Conservation (phyloP, 2,797 vertebrate species). For the Alfaro cultratus region DNA sequence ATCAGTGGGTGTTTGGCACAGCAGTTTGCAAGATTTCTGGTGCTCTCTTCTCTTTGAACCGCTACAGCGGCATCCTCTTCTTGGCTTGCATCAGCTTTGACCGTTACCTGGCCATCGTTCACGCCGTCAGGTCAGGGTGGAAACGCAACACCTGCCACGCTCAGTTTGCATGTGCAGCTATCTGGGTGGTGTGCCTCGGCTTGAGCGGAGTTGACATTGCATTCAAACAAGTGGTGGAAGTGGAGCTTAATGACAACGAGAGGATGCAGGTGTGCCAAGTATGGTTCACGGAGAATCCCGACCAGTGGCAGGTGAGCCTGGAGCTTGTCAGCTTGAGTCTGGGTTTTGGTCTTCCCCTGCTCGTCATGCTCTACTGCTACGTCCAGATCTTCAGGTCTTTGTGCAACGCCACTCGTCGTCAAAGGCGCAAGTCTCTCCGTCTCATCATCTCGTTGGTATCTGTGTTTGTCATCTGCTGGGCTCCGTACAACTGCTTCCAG, state of each 20-base stretch:
- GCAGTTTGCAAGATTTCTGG: slow-evolving; percentile 80
- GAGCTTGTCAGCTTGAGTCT: slow-evolving; percentile 74
- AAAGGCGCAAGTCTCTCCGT: slow-evolving; percentile 79
- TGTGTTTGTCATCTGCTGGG: slow-evolving; percentile 85
- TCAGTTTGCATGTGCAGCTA: slow-evolving; percentile 74
- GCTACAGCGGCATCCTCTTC: slow-evolving; percentile 86
- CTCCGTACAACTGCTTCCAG: slow-evolving; percentile 82
- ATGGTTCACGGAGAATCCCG: slow-evolving; percentile 55
- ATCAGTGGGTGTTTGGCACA: slow-evolving; percentile 77
- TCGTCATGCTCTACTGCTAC: slow-evolving; percentile 87
- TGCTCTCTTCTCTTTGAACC: slow-evolving; percentile 84
- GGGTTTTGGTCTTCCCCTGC: slow-evolving; percentile 82
- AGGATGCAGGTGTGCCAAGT: slow-evolving; percentile 55
- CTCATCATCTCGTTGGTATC: slow-evolving; percentile 82
- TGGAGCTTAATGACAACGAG: rapidly evolving
- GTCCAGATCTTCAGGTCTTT: slow-evolving; percentile 81
- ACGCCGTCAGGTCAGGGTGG: slow-evolving; percentile 78
- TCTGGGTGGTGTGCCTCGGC: slow-evolving; percentile 79
- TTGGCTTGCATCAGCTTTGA: slow-evolving; percentile 87
- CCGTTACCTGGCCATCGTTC: slow-evolving; percentile 86
- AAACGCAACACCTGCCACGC: slow-evolving; percentile 78
- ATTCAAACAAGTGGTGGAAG: slow-evolving; percentile 65
- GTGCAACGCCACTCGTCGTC: slow-evolving; percentile 73
- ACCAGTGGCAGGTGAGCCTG: slow-evolving; percentile 75
- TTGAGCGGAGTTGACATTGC: slow-evolving; percentile 78